A percentile compares a stretch with the other conserved stretches of the same genome.
phyloP scores from a whole-genome alignment of 2,797 vertebrate species.

The Macropus fuliginosus region DNA sequence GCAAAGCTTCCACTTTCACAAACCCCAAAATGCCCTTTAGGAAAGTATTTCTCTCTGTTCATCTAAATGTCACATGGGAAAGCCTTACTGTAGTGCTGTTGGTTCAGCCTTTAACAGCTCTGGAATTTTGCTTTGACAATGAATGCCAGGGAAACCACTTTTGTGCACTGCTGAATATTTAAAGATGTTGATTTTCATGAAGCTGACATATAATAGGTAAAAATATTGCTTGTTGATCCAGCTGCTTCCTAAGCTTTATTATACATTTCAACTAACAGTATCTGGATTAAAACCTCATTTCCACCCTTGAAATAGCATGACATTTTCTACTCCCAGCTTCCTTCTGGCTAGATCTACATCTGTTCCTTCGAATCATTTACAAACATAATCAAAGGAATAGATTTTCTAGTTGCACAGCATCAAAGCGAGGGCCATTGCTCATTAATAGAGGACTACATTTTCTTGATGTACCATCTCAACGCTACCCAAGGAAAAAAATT shows the following conservation, averaged over 20 bases:
- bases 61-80: constrained; percentile 43
- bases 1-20: not conserved
- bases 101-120: constrained; percentile 18
- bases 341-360: constrained; percentile 11
- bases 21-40: not conserved
- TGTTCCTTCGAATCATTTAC: not conserved
- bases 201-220: not conserved
- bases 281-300: constrained; percentile 36
- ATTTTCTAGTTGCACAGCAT: not conserved
- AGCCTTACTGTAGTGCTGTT: constrained; percentile 1
- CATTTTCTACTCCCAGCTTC: constrained; percentile 23
- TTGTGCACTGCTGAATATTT: constrained; percentile 19
- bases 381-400: constrained; percentile 23
- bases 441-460: constrained; percentile 28
- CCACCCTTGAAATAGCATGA: constrained; percentile 10
- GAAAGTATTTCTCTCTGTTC: constrained; percentile 8
- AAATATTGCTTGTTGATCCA: constrained; percentile 43
- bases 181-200: constrained; percentile 46
- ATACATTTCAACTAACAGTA: not conserved
- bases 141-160: constrained; percentile 37
- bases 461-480: constrained; percentile 27
- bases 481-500: constrained; percentile 38
- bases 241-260: constrained; percentile 19
- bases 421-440: not conserved
- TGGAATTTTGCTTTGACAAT: constrained; percentile 60